These are phyloP conservation scores for Zaprionus ornatus DNA, from an alignment of 1,140 invertebrate genomes.

Conservation along the genomic window DNA sequence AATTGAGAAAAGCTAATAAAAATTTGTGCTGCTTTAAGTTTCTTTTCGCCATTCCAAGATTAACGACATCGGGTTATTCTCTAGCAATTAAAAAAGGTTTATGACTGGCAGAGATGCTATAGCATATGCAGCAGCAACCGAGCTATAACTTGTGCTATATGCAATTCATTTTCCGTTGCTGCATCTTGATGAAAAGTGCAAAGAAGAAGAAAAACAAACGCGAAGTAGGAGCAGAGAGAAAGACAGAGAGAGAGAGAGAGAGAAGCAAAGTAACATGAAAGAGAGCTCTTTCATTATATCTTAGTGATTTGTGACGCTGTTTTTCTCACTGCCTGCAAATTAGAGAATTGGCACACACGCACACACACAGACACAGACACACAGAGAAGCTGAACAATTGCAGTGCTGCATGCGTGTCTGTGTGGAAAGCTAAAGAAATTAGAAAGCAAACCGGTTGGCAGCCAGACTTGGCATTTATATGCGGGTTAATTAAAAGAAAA, in stretches of 20 bases:
- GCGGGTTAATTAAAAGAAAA: slow-evolving; percentile 81
- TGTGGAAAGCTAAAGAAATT: slow-evolving; percentile 68
- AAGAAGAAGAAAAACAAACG: slow-evolving; percentile 5
- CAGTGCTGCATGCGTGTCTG: not conserved
- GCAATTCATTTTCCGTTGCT: slow-evolving; percentile 34
- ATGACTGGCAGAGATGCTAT: not conserved
- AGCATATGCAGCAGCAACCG: not conserved
- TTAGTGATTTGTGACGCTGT: slow-evolving; percentile 60
- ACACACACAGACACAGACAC: not conserved
- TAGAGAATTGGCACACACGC: slow-evolving; percentile 57
- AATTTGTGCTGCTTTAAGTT: not conserved
- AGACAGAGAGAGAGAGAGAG: no score
- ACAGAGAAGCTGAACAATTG: slow-evolving; percentile 15
- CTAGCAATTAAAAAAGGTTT: slow-evolving; percentile 8
- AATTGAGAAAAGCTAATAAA: not conserved
- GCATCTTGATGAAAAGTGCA: slow-evolving; percentile 36
- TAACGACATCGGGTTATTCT: not conserved
- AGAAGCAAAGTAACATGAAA: slow-evolving; percentile 1
- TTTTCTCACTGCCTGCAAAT: slow-evolving; percentile 61
- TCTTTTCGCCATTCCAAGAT: not conserved
- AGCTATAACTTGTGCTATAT: slow-evolving; percentile 24
- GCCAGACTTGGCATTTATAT: slow-evolving; percentile 67
- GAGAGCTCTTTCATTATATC: slow-evolving; percentile 40
- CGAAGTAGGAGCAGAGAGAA: not conserved
- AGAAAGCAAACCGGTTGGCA: slow-evolving; percentile 76